Evolutionary conservation across 2,888 invertebrate species (phyloP), one percentile per base, ranked within the genome.

Genomic region (Leptopilina myrica): DNA sequence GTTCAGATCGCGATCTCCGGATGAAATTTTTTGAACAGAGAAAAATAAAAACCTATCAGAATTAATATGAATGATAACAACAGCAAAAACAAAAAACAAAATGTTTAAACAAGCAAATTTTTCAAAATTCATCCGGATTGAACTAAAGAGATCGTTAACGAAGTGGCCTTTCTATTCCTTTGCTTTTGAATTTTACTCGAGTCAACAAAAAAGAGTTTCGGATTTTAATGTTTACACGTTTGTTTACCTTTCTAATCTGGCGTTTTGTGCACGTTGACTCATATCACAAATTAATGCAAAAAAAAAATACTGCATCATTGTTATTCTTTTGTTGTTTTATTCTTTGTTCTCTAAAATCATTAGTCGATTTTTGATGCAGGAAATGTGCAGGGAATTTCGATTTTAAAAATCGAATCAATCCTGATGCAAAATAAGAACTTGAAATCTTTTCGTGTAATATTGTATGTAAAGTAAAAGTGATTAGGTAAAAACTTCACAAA

Each of bases 1-100:
- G 81, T 84, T 73, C 73, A 73, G 56, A 73, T 73, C 56, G 33
- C 73, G 73, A 73, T 73, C 53, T 56, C 73, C 56, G 53, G 73
- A 73, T 53, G 53, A 53, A 56, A n/a, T 33, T 56, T 20, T 73
- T 14, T 56, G 15, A 59, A 59, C n/a, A n/a, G 15, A 59, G 9
- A 7, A 46, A 46, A 67, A 67, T 8, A 15, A 20, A 4, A 49
- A 46, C 46, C 53, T 73, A 73, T 73, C 53, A 53, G 9, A 26
- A 56, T 73, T 7, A 49, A 12, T 46, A 14, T 33, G 8, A 33
- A 33, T 33, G 9, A 14, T 20, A 20, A 20, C 20, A 20, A 1
- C 20, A 33, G 3, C 1, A 33, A 33, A 33, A 33, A 33, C 2
- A 33, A 73, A 73, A 59, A 59, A 59, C 6, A 7, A 59, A 59